A percentile compares a stretch with the other conserved stretches of the same genome.
Conservation (phyloP, 2,888 invertebrate species). For the Lasioglossum calceatum region DNA sequence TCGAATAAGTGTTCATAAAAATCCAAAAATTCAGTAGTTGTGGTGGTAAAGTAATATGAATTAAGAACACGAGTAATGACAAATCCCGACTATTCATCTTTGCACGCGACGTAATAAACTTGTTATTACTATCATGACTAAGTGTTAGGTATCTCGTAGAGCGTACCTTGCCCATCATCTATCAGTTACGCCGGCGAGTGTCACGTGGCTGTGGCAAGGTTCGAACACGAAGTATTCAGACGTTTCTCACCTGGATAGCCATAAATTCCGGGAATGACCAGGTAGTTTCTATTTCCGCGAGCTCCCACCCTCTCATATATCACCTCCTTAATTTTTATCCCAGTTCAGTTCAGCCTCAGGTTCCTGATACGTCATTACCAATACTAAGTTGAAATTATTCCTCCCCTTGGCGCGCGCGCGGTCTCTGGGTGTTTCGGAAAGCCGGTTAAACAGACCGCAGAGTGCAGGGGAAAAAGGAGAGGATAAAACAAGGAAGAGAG, state of each 20-base stretch:
- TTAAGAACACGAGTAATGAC: background rate
- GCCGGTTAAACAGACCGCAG: background rate
- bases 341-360: background rate
- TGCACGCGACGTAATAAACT: background rate
- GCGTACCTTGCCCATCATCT: background rate
- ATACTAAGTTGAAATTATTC: constrained; percentile 1
- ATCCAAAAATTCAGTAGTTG: too few relatives aligned
- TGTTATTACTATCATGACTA: background rate
- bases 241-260: background rate
- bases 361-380: constrained; percentile 9
- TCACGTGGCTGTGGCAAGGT: background rate
- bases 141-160: background rate
- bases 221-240: constrained; percentile 4
- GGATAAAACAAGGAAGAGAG: background rate
- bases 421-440: background rate
- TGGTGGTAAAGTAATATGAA: too few relatives aligned
- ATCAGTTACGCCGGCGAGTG: background rate
- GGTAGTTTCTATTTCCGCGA: constrained; percentile 8
- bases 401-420: background rate
- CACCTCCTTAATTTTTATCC: constrained; percentile 12
- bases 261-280: background rate
- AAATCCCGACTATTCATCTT: background rate
- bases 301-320: background rate
- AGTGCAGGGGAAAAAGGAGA: background rate
- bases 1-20: too few relatives aligned